These are phyloP conservation scores for Oplegnathus fasciatus DNA, from an alignment of 2,113 vertebrate species.

Conservation along the genomic window DNA sequence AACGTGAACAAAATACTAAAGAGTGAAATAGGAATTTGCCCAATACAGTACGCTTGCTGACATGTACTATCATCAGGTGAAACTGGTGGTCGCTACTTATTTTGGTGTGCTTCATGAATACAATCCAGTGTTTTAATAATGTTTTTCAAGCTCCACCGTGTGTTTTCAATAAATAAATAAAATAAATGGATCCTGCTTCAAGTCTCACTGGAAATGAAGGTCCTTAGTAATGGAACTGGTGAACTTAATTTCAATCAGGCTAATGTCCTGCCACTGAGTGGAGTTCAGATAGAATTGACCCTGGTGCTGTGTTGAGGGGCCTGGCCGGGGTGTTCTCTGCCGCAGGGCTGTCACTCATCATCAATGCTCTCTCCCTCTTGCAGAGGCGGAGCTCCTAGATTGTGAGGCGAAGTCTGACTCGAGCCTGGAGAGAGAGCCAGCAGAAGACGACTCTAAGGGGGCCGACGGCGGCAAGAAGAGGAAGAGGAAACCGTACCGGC, in stretches of 20 bases:
- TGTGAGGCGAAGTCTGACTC: constrained; percentile 98
- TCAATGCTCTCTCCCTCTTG: constrained; percentile 62
- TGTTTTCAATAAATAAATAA: neutral
- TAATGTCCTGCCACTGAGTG: constrained; percentile 46
- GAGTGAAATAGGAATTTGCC: neutral
- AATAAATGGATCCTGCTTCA: too few species aligned
- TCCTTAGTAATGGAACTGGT: constrained; percentile 38
- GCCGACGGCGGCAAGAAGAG: constrained; percentile 94
- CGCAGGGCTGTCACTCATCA: constrained; percentile 71
- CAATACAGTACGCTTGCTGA: neutral
- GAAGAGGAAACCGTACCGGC: constrained; percentile 98
- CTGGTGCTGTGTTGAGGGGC: constrained; percentile 50
- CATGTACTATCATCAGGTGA: neutral
- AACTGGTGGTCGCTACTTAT: neutral
- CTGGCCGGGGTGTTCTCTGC: constrained; percentile 46
- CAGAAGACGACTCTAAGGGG: constrained; percentile 93
- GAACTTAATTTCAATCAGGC: constrained; percentile 62
- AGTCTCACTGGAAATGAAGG: constrained; percentile 6
- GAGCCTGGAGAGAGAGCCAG: constrained; percentile 94
- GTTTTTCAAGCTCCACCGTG: neutral
- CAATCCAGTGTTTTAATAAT: neutral
- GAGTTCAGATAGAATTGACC: constrained; percentile 60
- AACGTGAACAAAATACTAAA: neutral
- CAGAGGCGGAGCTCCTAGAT: constrained; percentile 95
- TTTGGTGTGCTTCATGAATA: neutral